Base-by-base conservation (phyloP, 2,888 invertebrate genomes). In the Protophormia terraenovae region DNA sequence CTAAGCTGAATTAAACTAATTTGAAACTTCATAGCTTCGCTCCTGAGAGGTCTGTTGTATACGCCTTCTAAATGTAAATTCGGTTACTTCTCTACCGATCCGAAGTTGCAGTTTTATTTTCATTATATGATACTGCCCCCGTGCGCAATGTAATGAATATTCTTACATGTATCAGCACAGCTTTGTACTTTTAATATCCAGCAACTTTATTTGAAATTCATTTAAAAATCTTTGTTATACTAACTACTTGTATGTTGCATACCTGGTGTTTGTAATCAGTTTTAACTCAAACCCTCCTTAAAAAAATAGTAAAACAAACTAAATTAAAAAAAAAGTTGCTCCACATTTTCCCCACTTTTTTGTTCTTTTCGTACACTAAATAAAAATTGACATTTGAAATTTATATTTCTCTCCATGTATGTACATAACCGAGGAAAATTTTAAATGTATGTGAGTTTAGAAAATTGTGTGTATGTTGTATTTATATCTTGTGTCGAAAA, bases 311-410 rank as follows among this genome's bases (percentile, higher is more conserved):
- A 29, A 41, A 64, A 64, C 32, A 32, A 50, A 67, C 8, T 6
- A 50, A 24, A 69, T 22, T 62, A 2, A 3, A 29, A 27, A 16
- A 62, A 62, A 69, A 60, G n/a, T 71, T 78, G 35, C 27, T 27
- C 35, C n/a, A 32, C 7, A 55, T 38, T 41, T 50, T 66, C 27
- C 29, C 38, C 8, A 41, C 10, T 16, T 24, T 53, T 53, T 24
- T 3, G 7, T 24, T 73, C 66, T n/a, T 69, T 8, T 50, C 27
- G 22, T 24, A 71, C n/a, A n/a, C 66, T 72, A 77, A 76, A 81
- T 71, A 73, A 76, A 84, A 84, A 76, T 84, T 81, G 76, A 77
- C 80, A 80, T 80, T 72, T 81, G 55, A 76, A 84, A 75, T 83
- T 78, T 79, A 69, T 71, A 58, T 71, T 2, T 32, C 67, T 38